Conservation (phyloP, 2,113 vertebrate species). For the Notarius quadriscutis region DNA sequence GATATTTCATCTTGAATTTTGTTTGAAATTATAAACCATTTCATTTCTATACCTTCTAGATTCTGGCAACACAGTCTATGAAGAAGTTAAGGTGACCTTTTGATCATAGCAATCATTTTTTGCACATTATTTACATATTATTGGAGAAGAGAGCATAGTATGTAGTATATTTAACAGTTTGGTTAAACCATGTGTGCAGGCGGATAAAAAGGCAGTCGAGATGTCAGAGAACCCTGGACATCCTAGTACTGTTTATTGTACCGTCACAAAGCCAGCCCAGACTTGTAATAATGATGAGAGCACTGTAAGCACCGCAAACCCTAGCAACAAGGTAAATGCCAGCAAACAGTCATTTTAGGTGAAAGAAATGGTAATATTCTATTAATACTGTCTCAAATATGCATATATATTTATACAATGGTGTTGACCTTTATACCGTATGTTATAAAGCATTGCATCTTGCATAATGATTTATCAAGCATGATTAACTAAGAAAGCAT, state of each 20-base stretch:
- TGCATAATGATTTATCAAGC: not conserved
- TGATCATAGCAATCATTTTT: not conserved
- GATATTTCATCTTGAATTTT: not conserved
- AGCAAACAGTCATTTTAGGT: not conserved
- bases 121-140: not conserved
- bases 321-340: not conserved
- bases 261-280: not conserved
- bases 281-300: not conserved
- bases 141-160: not conserved
- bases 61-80: not conserved
- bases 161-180: not conserved
- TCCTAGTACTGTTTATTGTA: not conserved
- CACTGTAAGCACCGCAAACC: not conserved
- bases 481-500: not conserved
- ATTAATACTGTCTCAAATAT: not conserved
- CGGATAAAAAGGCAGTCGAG: not conserved
- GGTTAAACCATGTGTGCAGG: slow-evolving; percentile 19
- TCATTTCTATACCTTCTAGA: not conserved
- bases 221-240: not conserved
- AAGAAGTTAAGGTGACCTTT: slow-evolving; percentile 14
- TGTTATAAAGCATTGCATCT: not conserved
- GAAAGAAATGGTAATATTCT: not conserved
- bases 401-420: not conserved
- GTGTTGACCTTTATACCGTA: not conserved
- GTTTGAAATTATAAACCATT: not conserved